A percentile compares a stretch with the other conserved stretches of the same genome.
Conservation (phyloP, 1,140 invertebrate species). For the Calycopis cecrops region DNA sequence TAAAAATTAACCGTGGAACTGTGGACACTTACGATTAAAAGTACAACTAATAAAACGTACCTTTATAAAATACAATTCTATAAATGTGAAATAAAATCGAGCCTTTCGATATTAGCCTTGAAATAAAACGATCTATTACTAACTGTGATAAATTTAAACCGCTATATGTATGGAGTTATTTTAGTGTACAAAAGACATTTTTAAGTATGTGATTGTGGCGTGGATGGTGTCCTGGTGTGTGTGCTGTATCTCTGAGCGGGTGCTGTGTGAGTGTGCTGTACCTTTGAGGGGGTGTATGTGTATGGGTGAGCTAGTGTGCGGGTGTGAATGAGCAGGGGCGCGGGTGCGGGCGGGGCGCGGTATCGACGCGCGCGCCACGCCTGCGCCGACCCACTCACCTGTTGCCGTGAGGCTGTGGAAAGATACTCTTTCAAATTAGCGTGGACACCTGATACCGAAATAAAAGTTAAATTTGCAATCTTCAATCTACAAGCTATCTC, state of each 20-base stretch:
- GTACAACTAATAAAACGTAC: too few relatives aligned
- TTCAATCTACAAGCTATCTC: slow-evolving; percentile 16
- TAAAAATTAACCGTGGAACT: too few relatives aligned
- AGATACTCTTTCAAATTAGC: slow-evolving; percentile 69
- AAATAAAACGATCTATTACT: too few relatives aligned
- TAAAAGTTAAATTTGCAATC: slow-evolving; percentile 36
- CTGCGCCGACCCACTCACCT: slow-evolving; percentile 56
- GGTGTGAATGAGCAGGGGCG: slow-evolving; percentile 52
- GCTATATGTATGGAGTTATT: not conserved
- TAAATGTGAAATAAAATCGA: too few relatives aligned
- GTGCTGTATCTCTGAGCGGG: not conserved
- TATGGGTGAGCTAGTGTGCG: slow-evolving; percentile 36
- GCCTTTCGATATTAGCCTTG: too few relatives aligned
- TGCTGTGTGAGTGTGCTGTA: slow-evolving; percentile 15
- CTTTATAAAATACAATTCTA: too few relatives aligned
- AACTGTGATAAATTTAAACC: not conserved
- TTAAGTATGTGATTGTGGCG: not conserved
- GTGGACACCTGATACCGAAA: slow-evolving; percentile 63
- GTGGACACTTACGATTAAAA: too few relatives aligned
- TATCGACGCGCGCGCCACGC: slow-evolving; percentile 65
- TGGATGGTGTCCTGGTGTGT: not conserved
- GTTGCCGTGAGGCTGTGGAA: slow-evolving; percentile 67
- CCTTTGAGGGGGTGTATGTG: slow-evolving; percentile 25
- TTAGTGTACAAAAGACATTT: slow-evolving; percentile 3
- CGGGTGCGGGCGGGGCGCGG: slow-evolving; percentile 39